phyloP scores from a whole-genome alignment of 1,140 invertebrate genomes.

The Meloidogyne exigua region DNA sequence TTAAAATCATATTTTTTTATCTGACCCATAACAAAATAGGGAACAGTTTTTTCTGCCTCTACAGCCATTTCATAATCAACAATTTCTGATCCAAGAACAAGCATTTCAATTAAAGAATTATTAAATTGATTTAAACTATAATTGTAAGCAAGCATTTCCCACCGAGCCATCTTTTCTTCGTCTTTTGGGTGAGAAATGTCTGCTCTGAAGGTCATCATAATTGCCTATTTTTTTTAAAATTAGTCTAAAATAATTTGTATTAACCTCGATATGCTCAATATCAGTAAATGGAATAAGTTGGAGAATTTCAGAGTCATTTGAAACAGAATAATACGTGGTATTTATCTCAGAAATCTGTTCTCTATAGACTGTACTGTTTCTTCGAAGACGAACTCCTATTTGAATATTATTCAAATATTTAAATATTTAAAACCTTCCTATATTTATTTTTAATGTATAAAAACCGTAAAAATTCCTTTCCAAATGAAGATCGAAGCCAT shows the following conservation, averaged over 20 bases:
- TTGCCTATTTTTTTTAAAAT: constrained; percentile 25
- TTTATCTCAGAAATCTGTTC: background rate
- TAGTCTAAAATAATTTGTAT: background rate
- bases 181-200: constrained; percentile 43
- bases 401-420: background rate
- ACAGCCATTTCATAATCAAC: constrained; percentile 61
- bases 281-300: constrained; percentile 10
- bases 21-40: constrained; percentile 53
- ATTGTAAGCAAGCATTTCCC: constrained; percentile 46
- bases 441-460: background rate
- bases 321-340: background rate
- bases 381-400: background rate
- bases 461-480: constrained; percentile 59
- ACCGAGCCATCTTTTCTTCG: constrained; percentile 36
- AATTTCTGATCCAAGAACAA: constrained; percentile 58
- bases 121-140: constrained; percentile 33
- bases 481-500: constrained; percentile 53
- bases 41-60: constrained; percentile 53
- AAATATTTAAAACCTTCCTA: constrained; percentile 1
- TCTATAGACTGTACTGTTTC: background rate
- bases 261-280: constrained; percentile 54
- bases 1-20: background rate
- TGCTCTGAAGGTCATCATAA: constrained; percentile 52
- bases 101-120: constrained; percentile 23
- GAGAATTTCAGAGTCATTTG: background rate